Percentiles rank a stretch among this genome's conserved stretches.
Evolutionary conservation across 2,797 vertebrate species (phyloP).

Genomic region (Decapterus maruadsi): DNA sequence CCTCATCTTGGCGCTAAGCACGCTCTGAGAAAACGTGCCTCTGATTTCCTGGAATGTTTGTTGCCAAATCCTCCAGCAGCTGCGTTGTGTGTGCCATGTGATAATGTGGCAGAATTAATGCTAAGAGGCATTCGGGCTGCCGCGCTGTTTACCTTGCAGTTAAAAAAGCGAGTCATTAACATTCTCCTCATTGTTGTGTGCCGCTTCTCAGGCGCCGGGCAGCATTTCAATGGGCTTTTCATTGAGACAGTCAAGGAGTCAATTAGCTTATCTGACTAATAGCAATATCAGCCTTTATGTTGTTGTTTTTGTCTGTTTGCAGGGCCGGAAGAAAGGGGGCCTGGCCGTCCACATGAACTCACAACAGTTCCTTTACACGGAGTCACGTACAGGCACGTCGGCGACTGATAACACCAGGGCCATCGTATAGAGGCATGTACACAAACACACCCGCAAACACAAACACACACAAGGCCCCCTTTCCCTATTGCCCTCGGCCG

Average conservation of each 20-base stretch:
- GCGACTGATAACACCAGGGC: slow-evolving; percentile 35
- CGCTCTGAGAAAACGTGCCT: slow-evolving; percentile 22
- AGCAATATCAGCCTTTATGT: slow-evolving; percentile 62
- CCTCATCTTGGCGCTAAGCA: not conserved
- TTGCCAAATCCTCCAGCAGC: slow-evolving; percentile 41
- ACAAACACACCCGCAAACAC: not conserved
- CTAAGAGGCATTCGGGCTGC: slow-evolving; percentile 49
- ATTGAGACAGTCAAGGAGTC: slow-evolving; percentile 71
- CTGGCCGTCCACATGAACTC: slow-evolving; percentile 29
- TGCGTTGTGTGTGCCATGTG: slow-evolving; percentile 53
- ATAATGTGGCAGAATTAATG: slow-evolving; percentile 64
- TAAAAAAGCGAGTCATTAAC: slow-evolving; percentile 71
- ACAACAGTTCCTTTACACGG: slow-evolving; percentile 13
- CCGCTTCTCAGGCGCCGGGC: slow-evolving; percentile 48
- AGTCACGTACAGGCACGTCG: slow-evolving; percentile 20
- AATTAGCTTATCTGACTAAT: slow-evolving; percentile 73
- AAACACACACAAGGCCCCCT: not conserved
- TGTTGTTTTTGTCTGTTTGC: slow-evolving; percentile 29
- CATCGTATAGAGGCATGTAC: slow-evolving; percentile 34
- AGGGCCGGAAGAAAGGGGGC: slow-evolving; percentile 24
- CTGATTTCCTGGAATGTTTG: slow-evolving; percentile 65
- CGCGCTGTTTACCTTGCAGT: slow-evolving; percentile 74
- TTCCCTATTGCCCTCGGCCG: slow-evolving; percentile 50
- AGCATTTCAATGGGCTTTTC: slow-evolving; percentile 76
- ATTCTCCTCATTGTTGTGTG: slow-evolving; percentile 76